Conservation (phyloP, 2,113 vertebrate genomes). For the Amphilophus citrinellus region DNA sequence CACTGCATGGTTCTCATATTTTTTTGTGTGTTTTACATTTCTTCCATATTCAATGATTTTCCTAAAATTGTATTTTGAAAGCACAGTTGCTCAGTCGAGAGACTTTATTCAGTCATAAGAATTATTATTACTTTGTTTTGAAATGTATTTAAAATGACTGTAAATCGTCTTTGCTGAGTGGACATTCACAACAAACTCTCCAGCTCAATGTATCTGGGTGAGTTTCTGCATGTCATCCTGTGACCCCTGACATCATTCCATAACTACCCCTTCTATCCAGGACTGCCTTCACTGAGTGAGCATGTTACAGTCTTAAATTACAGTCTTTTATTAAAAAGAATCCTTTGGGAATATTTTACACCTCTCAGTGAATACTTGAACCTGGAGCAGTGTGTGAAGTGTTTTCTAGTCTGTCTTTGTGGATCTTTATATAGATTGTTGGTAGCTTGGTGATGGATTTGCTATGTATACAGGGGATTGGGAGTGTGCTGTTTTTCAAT, state of each 20-base stretch:
- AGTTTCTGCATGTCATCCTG: conserved; percentile 52
- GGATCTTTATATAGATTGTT: conserved; percentile 18
- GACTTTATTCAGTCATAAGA: conserved; percentile 13
- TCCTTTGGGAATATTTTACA: neutral
- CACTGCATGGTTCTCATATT: neutral
- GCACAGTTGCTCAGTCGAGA: neutral
- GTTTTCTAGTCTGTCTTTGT: conserved; percentile 36
- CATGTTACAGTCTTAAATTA: neutral
- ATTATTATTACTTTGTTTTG: conserved; percentile 22
- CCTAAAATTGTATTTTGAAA: conserved; percentile 12
- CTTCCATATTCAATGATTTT: neutral
- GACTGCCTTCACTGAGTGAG: conserved; percentile 57
- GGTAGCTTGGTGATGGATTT: neutral
- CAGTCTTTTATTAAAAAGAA: neutral
- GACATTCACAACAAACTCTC: conserved; percentile 42
- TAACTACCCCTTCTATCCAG: conserved; percentile 11
- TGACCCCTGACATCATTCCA: neutral
- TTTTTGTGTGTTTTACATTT: conserved; percentile 10
- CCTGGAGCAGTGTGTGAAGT: conserved; percentile 1
- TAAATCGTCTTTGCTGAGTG: conserved; percentile 52
- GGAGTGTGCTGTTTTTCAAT: neutral
- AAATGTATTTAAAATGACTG: conserved; percentile 11
- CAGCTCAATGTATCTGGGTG: conserved; percentile 61
- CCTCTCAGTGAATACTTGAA: conserved; percentile 61
- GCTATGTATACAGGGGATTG: neutral